Base-by-base conservation (phyloP, 2,797 vertebrate species). In the Tapera naevia region DNA sequence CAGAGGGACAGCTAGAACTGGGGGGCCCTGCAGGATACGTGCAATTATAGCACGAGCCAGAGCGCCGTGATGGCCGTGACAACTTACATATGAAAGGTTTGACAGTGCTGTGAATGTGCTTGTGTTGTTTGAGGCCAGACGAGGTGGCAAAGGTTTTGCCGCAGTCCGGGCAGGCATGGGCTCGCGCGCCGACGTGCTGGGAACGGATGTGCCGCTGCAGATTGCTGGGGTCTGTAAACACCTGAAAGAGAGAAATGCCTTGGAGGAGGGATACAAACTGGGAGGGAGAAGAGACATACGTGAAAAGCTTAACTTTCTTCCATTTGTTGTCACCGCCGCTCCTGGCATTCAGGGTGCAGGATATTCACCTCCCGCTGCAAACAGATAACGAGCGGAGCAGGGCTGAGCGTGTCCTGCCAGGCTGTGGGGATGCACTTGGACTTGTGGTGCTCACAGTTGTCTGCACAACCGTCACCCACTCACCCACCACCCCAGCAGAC, bases 11-110 rank as follows among this genome's bases (percentile, higher is more conserved):
- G 97, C 86, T 33, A 57, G 93, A 74, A 46, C 88, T n/a, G 92
- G 95, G 94, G 94, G 97, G 96, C 88, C 96, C 96, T 21, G 94
- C 95, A 92, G 97, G 96, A 97, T 94, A 95, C 75, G 89, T 82
- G 97, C 97, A 96, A 97, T 96, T 97, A 96, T 32, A 94, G 96
- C 71, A 37, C 61, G 86, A 76, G 75, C 54, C 6, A 10, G 86
- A 5, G 94, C 95, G 18, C 86, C 53, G 97, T 50, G 94, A 89
- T 92, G 97, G 97, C 97, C 97, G 85, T 97, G 97, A 98, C 95
- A 94, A 98, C 99, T 99, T 98, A 99, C 99, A 99, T 98, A 99
- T 99, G 98, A 99, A 99, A 96, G 99, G 99, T 97, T 99, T 99
- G 98, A 99, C 99, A 93, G 99, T 99, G 98, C 99, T 99, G 98